A percentile compares a stretch with the other conserved stretches of the same genome.
Conservation (phyloP, 2,113 vertebrate species). For the Erpornis zantholeuca region DNA sequence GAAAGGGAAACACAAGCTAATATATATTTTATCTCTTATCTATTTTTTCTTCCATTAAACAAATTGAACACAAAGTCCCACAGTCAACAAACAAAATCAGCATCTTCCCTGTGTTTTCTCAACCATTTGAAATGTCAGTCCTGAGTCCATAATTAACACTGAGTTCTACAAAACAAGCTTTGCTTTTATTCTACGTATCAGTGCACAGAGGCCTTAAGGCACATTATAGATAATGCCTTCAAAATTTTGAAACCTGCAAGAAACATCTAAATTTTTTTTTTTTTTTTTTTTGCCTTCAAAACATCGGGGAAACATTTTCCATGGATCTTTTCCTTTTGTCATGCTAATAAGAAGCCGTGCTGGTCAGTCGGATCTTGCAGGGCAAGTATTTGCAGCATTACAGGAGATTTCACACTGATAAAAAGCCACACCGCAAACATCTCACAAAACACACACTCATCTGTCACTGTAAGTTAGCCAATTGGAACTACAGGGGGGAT, state of each 20-base stretch:
- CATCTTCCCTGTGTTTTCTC: background rate
- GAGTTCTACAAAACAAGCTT: background rate
- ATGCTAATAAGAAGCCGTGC: background rate
- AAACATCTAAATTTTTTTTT: background rate
- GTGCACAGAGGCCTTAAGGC: background rate
- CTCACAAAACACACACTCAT: conserved; percentile 9
- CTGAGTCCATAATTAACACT: background rate
- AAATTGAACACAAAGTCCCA: background rate
- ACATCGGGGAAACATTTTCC: background rate
- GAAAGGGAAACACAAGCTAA: background rate
- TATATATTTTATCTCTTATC: background rate
- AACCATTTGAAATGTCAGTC: background rate
- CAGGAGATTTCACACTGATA: background rate
- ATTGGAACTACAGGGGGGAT: conserved; percentile 3
- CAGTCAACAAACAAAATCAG: background rate
- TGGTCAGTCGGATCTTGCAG: background rate
- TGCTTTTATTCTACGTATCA: background rate
- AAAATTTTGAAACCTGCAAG: background rate
- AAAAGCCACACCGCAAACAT: background rate
- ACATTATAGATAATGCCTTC: background rate
- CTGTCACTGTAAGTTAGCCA: conserved; percentile 24
- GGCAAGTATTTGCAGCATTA: background rate
- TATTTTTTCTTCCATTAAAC: background rate
- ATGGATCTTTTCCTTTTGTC: background rate
- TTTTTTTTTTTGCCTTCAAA: background rate